phyloP scores from a whole-genome alignment of 2,888 invertebrate genomes.

The Parnassius glacialis region DNA sequence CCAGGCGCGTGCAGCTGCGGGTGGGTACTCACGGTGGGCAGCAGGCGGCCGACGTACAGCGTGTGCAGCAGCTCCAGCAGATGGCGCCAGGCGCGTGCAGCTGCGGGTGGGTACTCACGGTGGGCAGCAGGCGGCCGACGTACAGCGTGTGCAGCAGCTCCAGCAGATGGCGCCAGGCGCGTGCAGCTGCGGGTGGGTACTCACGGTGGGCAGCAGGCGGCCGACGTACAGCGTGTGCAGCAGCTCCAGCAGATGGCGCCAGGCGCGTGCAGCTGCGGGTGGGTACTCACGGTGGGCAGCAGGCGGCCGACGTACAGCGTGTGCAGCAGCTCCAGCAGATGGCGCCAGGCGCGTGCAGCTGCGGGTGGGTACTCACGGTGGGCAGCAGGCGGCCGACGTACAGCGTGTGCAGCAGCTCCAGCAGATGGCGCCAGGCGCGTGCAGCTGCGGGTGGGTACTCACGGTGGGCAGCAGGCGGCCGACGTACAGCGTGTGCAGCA shows the following conservation, averaged over 20 bases:
- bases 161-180: slow-evolving; percentile 34
- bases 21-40: background rate
- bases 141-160: background rate
- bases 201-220: slow-evolving; percentile 91
- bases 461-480: background rate
- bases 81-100: background rate
- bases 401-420: background rate
- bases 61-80: background rate
- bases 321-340: slow-evolving; percentile 93
- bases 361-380: slow-evolving; percentile 61
- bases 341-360: slow-evolving; percentile 88
- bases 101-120: background rate
- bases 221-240: slow-evolving; percentile 69
- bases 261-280: slow-evolving; percentile 91
- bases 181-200: slow-evolving; percentile 93
- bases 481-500: slow-evolving; percentile 1
- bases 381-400: slow-evolving; percentile 84
- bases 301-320: slow-evolving; percentile 92
- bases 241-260: slow-evolving; percentile 72
- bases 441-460: background rate
- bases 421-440: background rate
- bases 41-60: background rate
- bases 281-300: slow-evolving; percentile 85
- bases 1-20: background rate
- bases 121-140: background rate